Conservation (phyloP, 2,113 vertebrate species). For the Campylorhamphus procurvoides region DNA sequence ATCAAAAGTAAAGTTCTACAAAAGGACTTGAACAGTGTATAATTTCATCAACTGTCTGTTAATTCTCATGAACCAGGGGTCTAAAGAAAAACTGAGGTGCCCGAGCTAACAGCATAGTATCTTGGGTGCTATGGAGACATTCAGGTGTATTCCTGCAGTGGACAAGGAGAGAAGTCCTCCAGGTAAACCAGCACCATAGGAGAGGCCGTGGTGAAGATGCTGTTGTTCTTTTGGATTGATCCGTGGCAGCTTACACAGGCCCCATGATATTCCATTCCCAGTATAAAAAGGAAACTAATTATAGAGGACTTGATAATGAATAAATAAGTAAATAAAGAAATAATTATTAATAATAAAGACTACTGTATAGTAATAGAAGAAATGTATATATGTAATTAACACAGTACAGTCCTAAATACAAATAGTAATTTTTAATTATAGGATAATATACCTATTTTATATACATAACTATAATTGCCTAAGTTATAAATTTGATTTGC, state of each 20-base stretch:
- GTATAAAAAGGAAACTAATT: background rate
- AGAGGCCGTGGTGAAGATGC: background rate
- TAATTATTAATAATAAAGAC: background rate
- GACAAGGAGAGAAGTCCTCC: background rate
- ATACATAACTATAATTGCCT: background rate
- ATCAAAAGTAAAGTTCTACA: background rate
- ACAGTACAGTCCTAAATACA: background rate
- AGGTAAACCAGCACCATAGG: background rate
- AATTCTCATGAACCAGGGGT: background rate
- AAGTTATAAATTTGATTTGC: background rate
- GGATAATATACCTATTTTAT: background rate
- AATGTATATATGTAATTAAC: background rate
- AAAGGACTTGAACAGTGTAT: background rate
- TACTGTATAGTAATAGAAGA: background rate
- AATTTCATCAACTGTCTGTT: background rate
- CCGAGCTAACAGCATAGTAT: background rate
- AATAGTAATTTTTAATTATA: background rate
- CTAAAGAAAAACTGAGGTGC: background rate
- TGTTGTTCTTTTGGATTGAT: background rate
- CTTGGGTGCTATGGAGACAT: background rate
- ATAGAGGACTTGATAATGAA: background rate
- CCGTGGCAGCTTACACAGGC: background rate
- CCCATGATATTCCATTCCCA: background rate
- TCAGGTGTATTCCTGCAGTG: background rate
- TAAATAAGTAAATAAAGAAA: too few species aligned